Evolutionary conservation across 2,888 invertebrate genomes (phyloP).

Genomic region (Aspidiotus destructor): DNA sequence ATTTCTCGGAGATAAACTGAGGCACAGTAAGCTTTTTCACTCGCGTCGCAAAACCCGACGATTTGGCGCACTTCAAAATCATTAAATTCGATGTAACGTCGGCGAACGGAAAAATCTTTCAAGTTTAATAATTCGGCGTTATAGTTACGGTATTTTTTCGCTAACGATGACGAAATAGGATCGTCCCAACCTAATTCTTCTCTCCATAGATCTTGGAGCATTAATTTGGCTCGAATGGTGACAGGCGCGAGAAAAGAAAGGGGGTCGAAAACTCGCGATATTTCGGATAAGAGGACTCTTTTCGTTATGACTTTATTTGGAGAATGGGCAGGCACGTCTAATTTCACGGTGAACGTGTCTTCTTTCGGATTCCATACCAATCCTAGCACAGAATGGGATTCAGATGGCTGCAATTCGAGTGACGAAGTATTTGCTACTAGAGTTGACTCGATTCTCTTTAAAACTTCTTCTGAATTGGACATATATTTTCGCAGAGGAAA

Average conservation of each 20-base stretch:
- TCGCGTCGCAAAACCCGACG: constrained; percentile 35
- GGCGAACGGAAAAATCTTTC: constrained; percentile 15
- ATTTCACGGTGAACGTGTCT: not conserved
- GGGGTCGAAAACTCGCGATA: not conserved
- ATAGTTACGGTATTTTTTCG: not conserved
- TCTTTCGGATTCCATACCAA: not conserved
- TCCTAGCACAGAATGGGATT: not conserved
- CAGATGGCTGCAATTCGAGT: not conserved
- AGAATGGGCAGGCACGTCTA: not conserved
- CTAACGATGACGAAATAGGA: not conserved
- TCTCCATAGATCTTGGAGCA: constrained; percentile 2
- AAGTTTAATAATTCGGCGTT: constrained; percentile 14
- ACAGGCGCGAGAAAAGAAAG: constrained; percentile 1
- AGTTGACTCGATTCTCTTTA: not conserved
- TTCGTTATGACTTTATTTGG: not conserved
- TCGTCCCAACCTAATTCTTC: not conserved
- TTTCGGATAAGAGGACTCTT: constrained; percentile 6
- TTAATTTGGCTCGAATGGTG: not conserved
- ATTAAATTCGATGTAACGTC: not conserved
- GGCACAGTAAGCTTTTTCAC: constrained; percentile 31
- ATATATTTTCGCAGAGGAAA: constrained; percentile 4
- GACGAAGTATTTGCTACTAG: not conserved
- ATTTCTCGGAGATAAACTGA: constrained; percentile 33
- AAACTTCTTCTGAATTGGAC: not conserved
- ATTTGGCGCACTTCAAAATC: constrained; percentile 11